Evolutionary conservation across 1,140 invertebrate genomes (phyloP), one percentile per base, ranked within the genome.

Genomic region (Chrysomallon squamiferum): DNA sequence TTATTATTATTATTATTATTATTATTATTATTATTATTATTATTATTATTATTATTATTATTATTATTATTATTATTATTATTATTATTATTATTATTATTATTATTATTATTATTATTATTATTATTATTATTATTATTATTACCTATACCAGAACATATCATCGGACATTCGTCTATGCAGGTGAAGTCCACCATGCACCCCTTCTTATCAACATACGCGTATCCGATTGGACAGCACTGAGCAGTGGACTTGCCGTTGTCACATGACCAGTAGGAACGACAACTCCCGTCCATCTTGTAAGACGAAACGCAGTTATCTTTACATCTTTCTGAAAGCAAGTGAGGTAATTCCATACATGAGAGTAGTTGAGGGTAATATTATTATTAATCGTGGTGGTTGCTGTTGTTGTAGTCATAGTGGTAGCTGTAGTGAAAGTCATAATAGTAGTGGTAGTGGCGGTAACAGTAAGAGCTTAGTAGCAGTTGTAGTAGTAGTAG

Each of bases 131-230:
- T 2, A 45, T 1, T 45, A 45, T 20, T 45, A 45, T 20, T 45
- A 7, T 38, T 38, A 38, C 35, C 35, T 38, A 7, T 15, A 38
- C 35, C 35, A 15, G 35, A 7, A 30, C 50, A 54, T 4, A 30
- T 25, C 2, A 54, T 30, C 18, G 50, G 50, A 27, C 50, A 54
- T 18, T 25, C 18, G 25, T 66, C 66, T 3, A 57, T 63, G 43
- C 72, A 74, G 7, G 11, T 47, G n/a, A 49, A 30, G 52, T 71
- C 66, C 38, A 56, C 56, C 18, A 74, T 41, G 47, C 72, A 74
- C 11, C 49, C 27, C 3, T 20, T 3, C 2, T 27, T 50, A 4
- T 4, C 20, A 15, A 54, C 22, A 7, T 1, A 54, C n/a, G 29
- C 22, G 50, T 5, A 25, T 27, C 29, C 22, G 2, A 22, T 2